Base-by-base conservation (phyloP, 64 coral and sea anemone genomes). In the Trachythela sp. region DNA sequence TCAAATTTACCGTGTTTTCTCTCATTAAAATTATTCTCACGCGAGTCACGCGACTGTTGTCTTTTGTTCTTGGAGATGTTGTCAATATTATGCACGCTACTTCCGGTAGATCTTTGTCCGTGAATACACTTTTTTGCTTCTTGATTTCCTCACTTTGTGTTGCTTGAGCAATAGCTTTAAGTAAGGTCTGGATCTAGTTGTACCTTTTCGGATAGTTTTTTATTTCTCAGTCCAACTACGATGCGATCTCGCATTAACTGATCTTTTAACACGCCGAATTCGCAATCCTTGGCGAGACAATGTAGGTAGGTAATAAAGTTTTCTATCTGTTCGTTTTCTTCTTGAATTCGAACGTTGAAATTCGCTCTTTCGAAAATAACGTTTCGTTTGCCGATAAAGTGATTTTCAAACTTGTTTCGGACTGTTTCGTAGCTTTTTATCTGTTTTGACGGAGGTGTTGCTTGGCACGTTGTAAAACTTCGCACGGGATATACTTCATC, bases 231-330 rank as follows among this genome's bases (percentile, higher is more conserved):
- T 18, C 54, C 92, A 22, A 59, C 76, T 18, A 92, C 43, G 45
- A 76, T 92, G 72, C 84, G 59, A 89, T 93, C 92, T 48, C 80
- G 26, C 24, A 93, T 93, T 35, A 89, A 54, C 41, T 93, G 54
- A 24, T 86, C 88, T 56, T 50, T 71, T 13, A 89, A 87, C 27
- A 54, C 48, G 38, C 84, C 83, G 77, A 85, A 89, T 45, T 70
- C 50, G n/a, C n/a, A n/a, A n/a, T n/a, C n/a, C n/a, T n/a, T n/a
- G n/a, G n/a, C n/a, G n/a, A n/a, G n/a, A n/a, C n/a, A n/a, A n/a
- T n/a, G n/a, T n/a, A n/a, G n/a, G n/a, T n/a, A n/a, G 29, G 88
- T 89, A 50, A 80, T 71, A 48, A 89, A 89, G 35, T 32, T 83
- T 40, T 89, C 88, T 31, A 89, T 29, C 0, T n/a, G 30, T 36